These are phyloP conservation scores for Epicauta chinensis DNA, from an alignment of 1,140 invertebrate genomes.

Conservation along the genomic window DNA sequence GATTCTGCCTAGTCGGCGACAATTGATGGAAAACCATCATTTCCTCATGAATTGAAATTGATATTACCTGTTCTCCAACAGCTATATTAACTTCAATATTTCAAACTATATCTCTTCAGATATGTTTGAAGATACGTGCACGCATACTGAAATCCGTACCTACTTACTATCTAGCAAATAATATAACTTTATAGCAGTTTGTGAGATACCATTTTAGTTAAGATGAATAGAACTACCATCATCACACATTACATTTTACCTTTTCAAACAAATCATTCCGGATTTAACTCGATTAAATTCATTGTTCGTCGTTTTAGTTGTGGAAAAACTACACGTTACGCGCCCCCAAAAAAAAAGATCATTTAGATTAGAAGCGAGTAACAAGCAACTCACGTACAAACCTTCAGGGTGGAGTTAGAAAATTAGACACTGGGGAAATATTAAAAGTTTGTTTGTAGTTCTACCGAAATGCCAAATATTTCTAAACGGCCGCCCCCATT, in stretches of 20 bases:
- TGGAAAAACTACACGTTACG: slow-evolving; percentile 8
- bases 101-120: slow-evolving; percentile 16
- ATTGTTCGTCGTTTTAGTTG: slow-evolving; percentile 13
- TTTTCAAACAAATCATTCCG: no score
- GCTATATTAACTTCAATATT: slow-evolving; percentile 14
- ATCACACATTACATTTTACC: no score
- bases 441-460: slow-evolving; percentile 37
- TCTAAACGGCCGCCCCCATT: neutral
- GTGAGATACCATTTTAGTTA: no score
- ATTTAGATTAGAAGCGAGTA: slow-evolving; percentile 32
- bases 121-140: slow-evolving; percentile 12
- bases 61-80: slow-evolving; percentile 17
- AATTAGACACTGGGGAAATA: slow-evolving; percentile 36
- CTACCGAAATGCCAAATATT: slow-evolving; percentile 17
- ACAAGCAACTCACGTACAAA: slow-evolving; percentile 30
- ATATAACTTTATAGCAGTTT: slow-evolving; percentile 27
- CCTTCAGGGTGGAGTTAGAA: slow-evolving; percentile 27
- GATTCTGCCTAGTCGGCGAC: slow-evolving; percentile 5
- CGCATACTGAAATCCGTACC: slow-evolving; percentile 11
- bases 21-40: slow-evolving; percentile 11
- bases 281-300: slow-evolving; percentile 5
- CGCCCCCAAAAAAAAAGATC: slow-evolving; percentile 21
- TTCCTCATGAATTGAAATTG: slow-evolving; percentile 20
- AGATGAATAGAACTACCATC: no score
- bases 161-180: slow-evolving; percentile 14